phyloP scores from a whole-genome alignment of 2,113 vertebrate species.

The Taurulus bubalis region DNA sequence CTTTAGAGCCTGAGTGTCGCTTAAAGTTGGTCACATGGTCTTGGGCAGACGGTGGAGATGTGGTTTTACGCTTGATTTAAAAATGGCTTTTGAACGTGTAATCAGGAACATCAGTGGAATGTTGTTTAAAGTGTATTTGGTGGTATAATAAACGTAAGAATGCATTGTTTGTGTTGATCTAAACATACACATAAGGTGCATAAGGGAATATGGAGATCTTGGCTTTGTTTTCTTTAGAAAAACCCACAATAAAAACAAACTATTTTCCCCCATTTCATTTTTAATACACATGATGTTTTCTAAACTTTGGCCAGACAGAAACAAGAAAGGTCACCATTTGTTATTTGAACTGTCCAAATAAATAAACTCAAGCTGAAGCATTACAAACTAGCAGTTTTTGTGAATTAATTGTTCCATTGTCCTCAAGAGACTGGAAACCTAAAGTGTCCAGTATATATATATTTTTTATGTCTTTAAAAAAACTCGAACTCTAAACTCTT shows the following conservation, averaged over 20 bases:
- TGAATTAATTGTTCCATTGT: background rate
- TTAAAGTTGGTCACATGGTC: background rate
- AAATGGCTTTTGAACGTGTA: background rate
- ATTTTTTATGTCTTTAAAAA: no score
- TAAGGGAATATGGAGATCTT: background rate
- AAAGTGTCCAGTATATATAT: no score
- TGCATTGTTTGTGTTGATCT: no score
- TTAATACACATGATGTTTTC: background rate
- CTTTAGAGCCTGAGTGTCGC: background rate
- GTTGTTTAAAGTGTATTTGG: constrained; percentile 1
- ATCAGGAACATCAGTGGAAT: no score
- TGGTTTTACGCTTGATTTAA: background rate
- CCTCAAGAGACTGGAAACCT: background rate
- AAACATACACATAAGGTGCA: no score
- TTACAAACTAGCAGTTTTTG: background rate
- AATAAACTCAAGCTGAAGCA: background rate
- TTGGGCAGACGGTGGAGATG: no score
- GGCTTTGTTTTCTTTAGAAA: background rate
- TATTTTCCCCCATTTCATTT: background rate
- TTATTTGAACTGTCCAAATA: no score
- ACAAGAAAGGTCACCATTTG: background rate
- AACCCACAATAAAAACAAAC: background rate
- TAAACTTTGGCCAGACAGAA: background rate
- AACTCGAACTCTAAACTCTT: no score
- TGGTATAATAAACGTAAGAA: no score